A percentile compares a stretch with the other conserved stretches of the same genome.
These are phyloP conservation scores for Archivesica marissinica DNA, from an alignment of 1,140 invertebrate species.

Conservation along the genomic window DNA sequence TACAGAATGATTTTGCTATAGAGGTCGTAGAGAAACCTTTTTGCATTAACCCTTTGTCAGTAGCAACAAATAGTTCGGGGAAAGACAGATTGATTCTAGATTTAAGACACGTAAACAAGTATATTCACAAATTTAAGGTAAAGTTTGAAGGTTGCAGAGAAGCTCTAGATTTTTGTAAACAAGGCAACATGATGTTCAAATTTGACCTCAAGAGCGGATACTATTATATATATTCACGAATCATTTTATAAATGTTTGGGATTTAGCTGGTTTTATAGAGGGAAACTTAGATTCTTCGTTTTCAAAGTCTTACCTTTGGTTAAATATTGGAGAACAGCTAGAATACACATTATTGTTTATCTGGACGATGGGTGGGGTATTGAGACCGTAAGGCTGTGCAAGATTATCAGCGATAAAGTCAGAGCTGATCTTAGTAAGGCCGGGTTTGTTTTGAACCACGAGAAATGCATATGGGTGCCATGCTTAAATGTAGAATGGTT, in stretches of 20 bases:
- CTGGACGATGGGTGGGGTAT: too few relatives aligned
- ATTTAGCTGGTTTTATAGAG: background rate
- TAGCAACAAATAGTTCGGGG: constrained; percentile 24
- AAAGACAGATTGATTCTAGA: constrained; percentile 10
- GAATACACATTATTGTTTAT: too few relatives aligned
- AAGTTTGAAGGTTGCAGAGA: constrained; percentile 17
- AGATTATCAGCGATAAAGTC: too few relatives aligned
- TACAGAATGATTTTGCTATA: too few relatives aligned
- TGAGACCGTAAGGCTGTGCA: too few relatives aligned
- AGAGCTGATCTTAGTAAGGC: too few relatives aligned
- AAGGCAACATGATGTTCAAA: background rate
- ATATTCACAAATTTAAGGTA: background rate
- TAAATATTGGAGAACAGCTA: too few relatives aligned
- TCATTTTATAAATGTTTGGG: constrained; percentile 16
- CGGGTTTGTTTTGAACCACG: too few relatives aligned
- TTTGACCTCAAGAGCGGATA: constrained; percentile 18
- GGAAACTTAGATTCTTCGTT: constrained; percentile 8
- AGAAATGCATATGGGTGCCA: too few relatives aligned
- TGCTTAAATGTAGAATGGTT: too few relatives aligned
- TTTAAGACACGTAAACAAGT: background rate
- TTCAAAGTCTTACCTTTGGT: too few relatives aligned
- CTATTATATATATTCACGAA: constrained; percentile 8
- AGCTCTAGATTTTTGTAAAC: constrained; percentile 1
- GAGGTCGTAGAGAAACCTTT: too few relatives aligned
- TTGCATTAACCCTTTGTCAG: constrained; percentile 22